These are phyloP conservation scores for Nasonia longicornis DNA, from an alignment of 1,140 invertebrate species.

Conservation along the genomic window DNA sequence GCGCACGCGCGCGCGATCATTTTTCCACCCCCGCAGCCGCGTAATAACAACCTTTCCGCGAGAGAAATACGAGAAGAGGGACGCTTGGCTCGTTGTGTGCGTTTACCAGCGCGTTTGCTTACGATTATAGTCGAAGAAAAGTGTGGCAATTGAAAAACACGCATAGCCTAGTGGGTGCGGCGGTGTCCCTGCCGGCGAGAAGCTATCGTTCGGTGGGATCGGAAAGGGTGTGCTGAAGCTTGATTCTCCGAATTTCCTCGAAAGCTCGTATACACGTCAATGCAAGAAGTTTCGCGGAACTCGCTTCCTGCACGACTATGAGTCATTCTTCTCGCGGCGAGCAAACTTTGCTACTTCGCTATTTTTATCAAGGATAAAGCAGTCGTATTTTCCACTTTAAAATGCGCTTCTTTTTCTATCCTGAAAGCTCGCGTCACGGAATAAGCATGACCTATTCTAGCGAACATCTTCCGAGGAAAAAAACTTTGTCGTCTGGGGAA, in stretches of 20 bases:
- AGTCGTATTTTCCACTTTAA: not conserved
- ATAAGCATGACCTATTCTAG: not conserved
- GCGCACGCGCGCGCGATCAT: not conserved
- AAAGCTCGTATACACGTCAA: no score
- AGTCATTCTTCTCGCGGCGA: not conserved
- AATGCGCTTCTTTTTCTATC: not conserved
- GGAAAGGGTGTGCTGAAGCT: no score
- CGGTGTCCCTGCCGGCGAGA: no score
- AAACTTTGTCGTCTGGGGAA: not conserved
- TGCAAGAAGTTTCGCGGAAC: not conserved
- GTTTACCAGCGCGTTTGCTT: no score
- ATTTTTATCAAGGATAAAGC: not conserved
- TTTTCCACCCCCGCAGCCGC: not conserved
- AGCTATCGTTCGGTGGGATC: no score
- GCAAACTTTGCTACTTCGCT: not conserved
- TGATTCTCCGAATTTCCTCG: no score
- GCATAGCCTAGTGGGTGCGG: no score
- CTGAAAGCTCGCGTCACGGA: not conserved
- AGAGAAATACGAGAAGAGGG: no score
- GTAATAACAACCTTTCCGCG: not conserved
- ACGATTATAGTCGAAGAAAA: not conserved
- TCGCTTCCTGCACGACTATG: not conserved
- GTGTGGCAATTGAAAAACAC: slow-evolving; percentile 25
- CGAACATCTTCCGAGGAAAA: not conserved
- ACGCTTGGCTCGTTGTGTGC: no score